Percentiles rank a stretch among this genome's conserved stretches.
phyloP scores from a whole-genome alignment of 1,140 invertebrate species.

The Bombus superbus region DNA sequence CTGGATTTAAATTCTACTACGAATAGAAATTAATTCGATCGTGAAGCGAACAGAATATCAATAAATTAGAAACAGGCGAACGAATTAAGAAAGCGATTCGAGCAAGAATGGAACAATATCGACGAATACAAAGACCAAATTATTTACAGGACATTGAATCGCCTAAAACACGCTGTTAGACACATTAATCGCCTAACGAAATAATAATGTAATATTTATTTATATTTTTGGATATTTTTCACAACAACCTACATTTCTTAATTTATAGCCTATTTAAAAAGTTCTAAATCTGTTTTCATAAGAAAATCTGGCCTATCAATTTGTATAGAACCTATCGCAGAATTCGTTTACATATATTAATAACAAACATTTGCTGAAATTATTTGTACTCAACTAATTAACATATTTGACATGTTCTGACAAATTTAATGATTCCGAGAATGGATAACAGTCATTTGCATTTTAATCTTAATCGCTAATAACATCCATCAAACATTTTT shows the following conservation, averaged over 20 bases:
- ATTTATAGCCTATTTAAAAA: neutral
- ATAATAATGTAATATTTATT: neutral
- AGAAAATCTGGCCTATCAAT: neutral
- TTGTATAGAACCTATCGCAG: neutral
- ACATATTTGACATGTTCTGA: neutral
- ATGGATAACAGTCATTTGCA: neutral
- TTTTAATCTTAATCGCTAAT: neutral
- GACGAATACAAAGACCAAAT: neutral
- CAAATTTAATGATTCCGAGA: neutral
- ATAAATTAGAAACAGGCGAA: neutral
- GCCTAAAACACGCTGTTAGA: neutral
- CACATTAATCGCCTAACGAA: neutral
- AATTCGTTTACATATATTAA: neutral
- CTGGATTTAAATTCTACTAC: neutral
- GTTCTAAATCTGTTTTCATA: neutral
- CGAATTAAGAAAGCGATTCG: neutral
- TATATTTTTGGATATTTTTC: too few species aligned
- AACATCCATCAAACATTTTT: neutral
- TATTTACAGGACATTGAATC: neutral
- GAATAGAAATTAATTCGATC: neutral
- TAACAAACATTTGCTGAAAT: neutral
- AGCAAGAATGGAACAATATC: neutral
- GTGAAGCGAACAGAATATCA: neutral
- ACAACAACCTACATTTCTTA: neutral
- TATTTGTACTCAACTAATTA: neutral